A percentile compares a stretch with the other conserved stretches of the same genome.
Evolutionary conservation across 2,797 vertebrate genomes (phyloP).

Genomic region (Squalus acanthias): DNA sequence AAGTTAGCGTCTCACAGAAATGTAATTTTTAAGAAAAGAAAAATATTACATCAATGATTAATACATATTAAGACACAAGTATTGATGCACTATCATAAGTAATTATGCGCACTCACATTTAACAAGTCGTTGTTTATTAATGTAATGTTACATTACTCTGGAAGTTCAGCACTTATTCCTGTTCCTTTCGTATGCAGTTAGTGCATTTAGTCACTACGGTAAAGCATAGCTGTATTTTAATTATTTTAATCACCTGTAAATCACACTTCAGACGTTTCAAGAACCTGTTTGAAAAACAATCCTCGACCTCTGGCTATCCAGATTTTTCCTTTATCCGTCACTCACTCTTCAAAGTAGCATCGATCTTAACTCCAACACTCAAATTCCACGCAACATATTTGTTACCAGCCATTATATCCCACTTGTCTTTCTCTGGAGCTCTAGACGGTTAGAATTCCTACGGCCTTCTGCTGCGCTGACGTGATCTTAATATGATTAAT

Average conservation of each 20-base stretch:
- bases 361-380: background rate
- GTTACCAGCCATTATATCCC: background rate
- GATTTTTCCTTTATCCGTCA: background rate
- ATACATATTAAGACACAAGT: background rate
- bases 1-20: background rate
- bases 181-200: background rate
- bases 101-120: background rate
- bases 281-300: too few relatives aligned
- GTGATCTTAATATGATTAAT: background rate
- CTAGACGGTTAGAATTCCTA: background rate
- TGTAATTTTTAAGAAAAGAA: background rate
- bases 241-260: background rate
- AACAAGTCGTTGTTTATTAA: background rate
- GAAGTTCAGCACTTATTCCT: background rate
- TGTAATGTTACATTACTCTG: background rate
- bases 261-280: background rate
- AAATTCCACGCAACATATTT: background rate
- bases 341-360: background rate
- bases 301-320: too few relatives aligned
- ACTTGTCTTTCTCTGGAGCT: background rate
- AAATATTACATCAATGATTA: background rate
- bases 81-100: background rate
- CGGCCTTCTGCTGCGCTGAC: background rate
- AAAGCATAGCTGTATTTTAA: too few relatives aligned
- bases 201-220: too few relatives aligned